Evolutionary conservation across 1,140 invertebrate genomes (phyloP).

Genomic region (Panonychus citri): DNA sequence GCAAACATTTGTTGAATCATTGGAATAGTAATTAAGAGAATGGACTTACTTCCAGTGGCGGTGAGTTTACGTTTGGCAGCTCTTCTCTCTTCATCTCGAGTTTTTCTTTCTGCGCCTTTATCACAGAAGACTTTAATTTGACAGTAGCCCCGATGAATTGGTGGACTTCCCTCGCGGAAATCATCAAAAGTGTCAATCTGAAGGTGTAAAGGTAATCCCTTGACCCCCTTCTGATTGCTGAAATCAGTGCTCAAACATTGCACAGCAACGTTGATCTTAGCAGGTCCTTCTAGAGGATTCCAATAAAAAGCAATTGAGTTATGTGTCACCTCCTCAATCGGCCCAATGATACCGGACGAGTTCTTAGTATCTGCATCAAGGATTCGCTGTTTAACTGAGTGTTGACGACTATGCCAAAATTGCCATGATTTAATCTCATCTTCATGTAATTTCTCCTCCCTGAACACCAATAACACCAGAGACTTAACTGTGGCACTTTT

Average conservation of each 20-base stretch:
- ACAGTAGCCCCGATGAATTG: slow-evolving; percentile 84
- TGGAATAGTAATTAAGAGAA: slow-evolving; percentile 3
- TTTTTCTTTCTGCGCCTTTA: slow-evolving; percentile 99
- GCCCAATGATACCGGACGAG: slow-evolving; percentile 76
- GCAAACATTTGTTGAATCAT: neutral
- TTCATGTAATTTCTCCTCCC: slow-evolving; percentile 90
- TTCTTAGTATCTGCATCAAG: slow-evolving; percentile 98
- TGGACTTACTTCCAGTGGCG: slow-evolving; percentile 38
- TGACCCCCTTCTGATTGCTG: slow-evolving; percentile 98
- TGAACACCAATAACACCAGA: slow-evolving; percentile 89
- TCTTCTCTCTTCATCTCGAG: slow-evolving; percentile 85
- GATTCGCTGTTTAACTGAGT: slow-evolving; percentile 93
- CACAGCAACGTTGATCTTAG: slow-evolving; percentile 94
- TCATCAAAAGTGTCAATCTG: slow-evolving; percentile 98
- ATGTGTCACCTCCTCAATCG: slow-evolving; percentile 89
- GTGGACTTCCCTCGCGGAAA: slow-evolving; percentile 48
- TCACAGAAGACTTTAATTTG: slow-evolving; percentile 99
- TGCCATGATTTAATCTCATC: slow-evolving; percentile 99
- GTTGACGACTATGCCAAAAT: slow-evolving; percentile 95
- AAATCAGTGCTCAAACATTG: slow-evolving; percentile 98
- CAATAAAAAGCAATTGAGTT: slow-evolving; percentile 96
- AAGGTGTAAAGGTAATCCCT: slow-evolving; percentile 87
- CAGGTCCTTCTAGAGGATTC: slow-evolving; percentile 86
- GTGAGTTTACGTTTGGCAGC: slow-evolving; percentile 85
- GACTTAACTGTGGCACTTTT: slow-evolving; percentile 69